Evolutionary conservation across 2,113 vertebrate species (phyloP).

Genomic region (Euleptes europaea): DNA sequence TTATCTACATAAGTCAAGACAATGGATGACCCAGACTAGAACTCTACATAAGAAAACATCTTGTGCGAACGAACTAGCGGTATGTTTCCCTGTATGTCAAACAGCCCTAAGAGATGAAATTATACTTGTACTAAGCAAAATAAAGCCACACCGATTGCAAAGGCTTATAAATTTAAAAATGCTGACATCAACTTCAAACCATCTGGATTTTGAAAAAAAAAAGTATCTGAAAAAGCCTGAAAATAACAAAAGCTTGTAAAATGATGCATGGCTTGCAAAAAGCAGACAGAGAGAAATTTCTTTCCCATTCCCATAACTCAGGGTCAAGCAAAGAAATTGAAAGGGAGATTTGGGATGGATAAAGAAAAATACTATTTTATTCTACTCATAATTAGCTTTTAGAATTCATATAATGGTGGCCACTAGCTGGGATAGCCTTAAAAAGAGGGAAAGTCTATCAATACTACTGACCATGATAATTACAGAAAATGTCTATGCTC

Average conservation of each 20-base stretch:
- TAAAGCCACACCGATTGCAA: background rate
- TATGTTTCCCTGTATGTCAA: background rate
- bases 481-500: too few species aligned
- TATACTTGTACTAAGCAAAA: background rate
- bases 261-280: too few species aligned
- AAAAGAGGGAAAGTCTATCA: too few species aligned
- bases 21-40: background rate
- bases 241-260: background rate
- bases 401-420: too few species aligned
- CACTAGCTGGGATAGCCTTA: too few species aligned
- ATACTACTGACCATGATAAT: too few species aligned
- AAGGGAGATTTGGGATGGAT: too few species aligned
- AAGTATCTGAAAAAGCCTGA: background rate
- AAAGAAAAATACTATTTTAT: too few species aligned
- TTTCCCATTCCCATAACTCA: too few species aligned
- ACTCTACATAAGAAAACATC: background rate
- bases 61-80: background rate
- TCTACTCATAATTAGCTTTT: too few species aligned
- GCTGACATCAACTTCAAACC: background rate
- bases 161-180: constrained; percentile 7
- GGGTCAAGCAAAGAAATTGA: too few species aligned
- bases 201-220: background rate
- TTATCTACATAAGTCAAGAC: background rate
- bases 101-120: background rate
- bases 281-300: too few species aligned